Conservation (phyloP, 1,140 invertebrate genomes). For the Schlechtendalia chinensis region DNA sequence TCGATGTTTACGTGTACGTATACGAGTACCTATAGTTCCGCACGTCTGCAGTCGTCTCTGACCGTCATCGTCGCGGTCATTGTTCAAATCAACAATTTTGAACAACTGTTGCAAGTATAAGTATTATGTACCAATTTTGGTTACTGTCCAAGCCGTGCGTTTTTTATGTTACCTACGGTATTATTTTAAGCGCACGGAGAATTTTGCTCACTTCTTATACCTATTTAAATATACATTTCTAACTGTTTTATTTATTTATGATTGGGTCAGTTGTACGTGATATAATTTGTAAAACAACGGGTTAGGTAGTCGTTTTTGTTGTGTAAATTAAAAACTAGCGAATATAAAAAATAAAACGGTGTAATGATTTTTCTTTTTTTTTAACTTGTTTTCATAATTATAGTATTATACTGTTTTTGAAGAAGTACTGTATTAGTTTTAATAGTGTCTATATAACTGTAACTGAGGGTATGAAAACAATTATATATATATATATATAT, state of each 20-base stretch:
- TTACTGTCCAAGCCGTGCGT: neutral
- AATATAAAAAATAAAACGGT: neutral
- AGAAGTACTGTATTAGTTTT: too few species aligned
- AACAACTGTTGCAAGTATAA: too few species aligned
- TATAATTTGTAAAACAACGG: neutral
- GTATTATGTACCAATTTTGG: constrained; percentile 29
- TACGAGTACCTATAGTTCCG: too few species aligned
- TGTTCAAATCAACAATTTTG: neutral
- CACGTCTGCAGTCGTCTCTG: neutral
- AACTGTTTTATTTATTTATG: neutral
- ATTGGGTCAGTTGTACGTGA: neutral
- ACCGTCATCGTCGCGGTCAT: too few species aligned
- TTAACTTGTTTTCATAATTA: neutral
- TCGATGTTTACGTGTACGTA: too few species aligned
- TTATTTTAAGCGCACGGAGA: neutral
- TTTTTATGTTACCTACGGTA: constrained; percentile 18
- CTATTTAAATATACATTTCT: constrained; percentile 18
- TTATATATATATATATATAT: too few species aligned
- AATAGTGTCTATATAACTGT: neutral
- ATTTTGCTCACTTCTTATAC: neutral
- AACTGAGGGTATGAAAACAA: too few species aligned
- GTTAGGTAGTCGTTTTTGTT: neutral
- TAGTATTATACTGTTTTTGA: neutral
- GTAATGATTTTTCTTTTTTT: neutral
- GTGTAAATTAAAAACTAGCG: constrained; percentile 11